Conservation (phyloP, 1,140 invertebrate species). For the Pseudomyrmex flavicornis region DNA sequence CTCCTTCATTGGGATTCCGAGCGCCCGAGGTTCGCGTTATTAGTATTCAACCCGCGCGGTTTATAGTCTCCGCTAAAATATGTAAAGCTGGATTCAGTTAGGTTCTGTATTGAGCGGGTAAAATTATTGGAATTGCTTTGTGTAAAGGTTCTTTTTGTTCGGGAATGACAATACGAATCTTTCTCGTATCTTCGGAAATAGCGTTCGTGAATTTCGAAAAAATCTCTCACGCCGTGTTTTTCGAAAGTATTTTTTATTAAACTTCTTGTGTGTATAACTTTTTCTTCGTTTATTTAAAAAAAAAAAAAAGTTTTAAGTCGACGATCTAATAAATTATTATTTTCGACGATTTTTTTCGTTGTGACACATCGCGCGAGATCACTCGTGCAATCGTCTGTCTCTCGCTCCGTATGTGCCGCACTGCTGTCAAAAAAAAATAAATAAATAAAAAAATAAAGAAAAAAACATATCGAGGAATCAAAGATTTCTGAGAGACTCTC, state of each 20-base stretch:
- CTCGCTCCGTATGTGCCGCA: slow-evolving; percentile 46
- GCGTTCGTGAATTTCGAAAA: too few species aligned
- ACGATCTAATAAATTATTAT: not conserved
- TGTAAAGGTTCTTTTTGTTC: not conserved
- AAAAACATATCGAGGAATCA: slow-evolving; percentile 57
- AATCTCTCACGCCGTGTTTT: too few species aligned
- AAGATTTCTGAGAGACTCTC: slow-evolving; percentile 81
- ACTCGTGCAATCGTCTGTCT: slow-evolving; percentile 50
- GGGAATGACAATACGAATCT: not conserved
- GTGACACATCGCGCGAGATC: slow-evolving; percentile 4
- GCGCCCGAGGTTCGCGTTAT: not conserved
- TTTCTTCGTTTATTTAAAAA: too few species aligned
- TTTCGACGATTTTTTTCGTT: not conserved
- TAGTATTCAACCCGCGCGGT: slow-evolving; percentile 30
- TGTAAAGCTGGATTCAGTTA: slow-evolving; percentile 26
- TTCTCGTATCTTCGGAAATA: not conserved
- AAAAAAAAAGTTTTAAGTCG: too few species aligned
- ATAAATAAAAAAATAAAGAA: not conserved
- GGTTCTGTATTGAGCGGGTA: not conserved
- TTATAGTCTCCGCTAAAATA: slow-evolving; percentile 54
- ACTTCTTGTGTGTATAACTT: too few species aligned
- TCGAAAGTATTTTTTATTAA: too few species aligned
- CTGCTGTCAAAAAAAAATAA: slow-evolving; percentile 45
- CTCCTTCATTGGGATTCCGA: slow-evolving; percentile 34
- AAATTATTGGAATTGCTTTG: not conserved